Percentiles rank a stretch among this genome's conserved stretches.
phyloP scores from a whole-genome alignment of 2,888 invertebrate species.

The Athripsodes cinereus region DNA sequence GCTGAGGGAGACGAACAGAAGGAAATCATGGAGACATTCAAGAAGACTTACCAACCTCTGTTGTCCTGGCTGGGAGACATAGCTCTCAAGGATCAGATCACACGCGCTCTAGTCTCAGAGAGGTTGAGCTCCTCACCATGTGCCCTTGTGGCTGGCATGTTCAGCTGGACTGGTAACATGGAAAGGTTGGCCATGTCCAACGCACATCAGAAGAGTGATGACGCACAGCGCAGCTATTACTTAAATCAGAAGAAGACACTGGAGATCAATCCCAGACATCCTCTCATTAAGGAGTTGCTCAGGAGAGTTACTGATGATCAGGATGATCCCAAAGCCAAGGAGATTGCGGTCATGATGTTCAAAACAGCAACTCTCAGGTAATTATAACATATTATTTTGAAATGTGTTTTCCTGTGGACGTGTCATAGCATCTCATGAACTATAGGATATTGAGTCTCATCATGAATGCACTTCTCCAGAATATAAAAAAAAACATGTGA shows the following conservation, averaged over 20 bases:
- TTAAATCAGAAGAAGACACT: constrained; percentile 92
- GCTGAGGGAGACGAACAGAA: constrained; percentile 68
- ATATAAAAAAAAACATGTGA: too few relatives aligned
- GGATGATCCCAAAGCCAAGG: constrained; percentile 69
- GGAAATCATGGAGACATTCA: constrained; percentile 69
- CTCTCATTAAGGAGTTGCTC: constrained; percentile 86
- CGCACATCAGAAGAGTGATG: constrained; percentile 93
- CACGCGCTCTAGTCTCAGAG: constrained; percentile 80
- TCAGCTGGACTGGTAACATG: constrained; percentile 99
- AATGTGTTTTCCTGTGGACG: too few relatives aligned
- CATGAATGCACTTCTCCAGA: too few relatives aligned
- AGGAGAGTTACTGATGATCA: constrained; percentile 73
- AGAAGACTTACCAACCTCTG: constrained; percentile 80
- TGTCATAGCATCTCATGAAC: too few relatives aligned
- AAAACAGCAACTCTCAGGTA: constrained; percentile 80
- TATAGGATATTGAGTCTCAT: too few relatives aligned
- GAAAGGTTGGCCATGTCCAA: constrained; percentile 92
- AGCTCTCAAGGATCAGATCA: constrained; percentile 69
- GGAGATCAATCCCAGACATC: constrained; percentile 97
- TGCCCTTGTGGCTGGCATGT: constrained; percentile 92
- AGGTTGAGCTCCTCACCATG: constrained; percentile 89
- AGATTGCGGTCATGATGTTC: constrained; percentile 85
- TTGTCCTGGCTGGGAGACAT: constrained; percentile 83
- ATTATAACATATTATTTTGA: neutral
- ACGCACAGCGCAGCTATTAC: constrained; percentile 82